phyloP scores from a whole-genome alignment of 2,797 vertebrate genomes.

The Myotis daubentonii region DNA sequence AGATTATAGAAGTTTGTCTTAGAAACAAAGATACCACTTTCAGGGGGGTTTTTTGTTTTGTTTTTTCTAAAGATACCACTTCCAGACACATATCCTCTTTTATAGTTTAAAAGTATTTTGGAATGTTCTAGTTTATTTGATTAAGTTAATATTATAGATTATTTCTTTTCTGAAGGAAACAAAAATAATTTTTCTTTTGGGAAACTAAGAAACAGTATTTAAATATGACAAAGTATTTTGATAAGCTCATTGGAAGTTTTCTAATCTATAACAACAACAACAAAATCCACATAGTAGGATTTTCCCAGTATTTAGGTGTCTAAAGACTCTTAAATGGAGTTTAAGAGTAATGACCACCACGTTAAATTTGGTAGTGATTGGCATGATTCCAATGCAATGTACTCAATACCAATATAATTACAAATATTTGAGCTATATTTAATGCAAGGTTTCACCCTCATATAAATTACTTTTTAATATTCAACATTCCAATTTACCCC shows the following conservation, averaged over 20 bases:
- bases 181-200: conserved; percentile 45
- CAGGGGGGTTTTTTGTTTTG: background rate
- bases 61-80: background rate
- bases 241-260: conserved; percentile 49
- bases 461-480: conserved; percentile 51
- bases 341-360: background rate
- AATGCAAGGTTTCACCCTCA: background rate
- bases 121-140: conserved; percentile 11
- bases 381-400: background rate
- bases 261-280: background rate
- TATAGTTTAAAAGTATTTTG: conserved; percentile 30
- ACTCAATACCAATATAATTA: background rate
- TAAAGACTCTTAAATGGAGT: background rate
- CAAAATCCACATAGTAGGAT: background rate
- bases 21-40: background rate
- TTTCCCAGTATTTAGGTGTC: conserved; percentile 1
- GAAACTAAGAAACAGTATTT: conserved; percentile 48
- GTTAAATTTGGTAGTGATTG: conserved; percentile 10
- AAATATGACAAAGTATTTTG: conserved; percentile 10
- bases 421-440: conserved; percentile 34
- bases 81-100: conserved; percentile 27
- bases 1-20: background rate
- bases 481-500: background rate
- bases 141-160: conserved; percentile 18
- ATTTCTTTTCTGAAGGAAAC: conserved; percentile 54